phyloP scores from a whole-genome alignment of 2,888 invertebrate species.

The Drosophila subquinaria region DNA sequence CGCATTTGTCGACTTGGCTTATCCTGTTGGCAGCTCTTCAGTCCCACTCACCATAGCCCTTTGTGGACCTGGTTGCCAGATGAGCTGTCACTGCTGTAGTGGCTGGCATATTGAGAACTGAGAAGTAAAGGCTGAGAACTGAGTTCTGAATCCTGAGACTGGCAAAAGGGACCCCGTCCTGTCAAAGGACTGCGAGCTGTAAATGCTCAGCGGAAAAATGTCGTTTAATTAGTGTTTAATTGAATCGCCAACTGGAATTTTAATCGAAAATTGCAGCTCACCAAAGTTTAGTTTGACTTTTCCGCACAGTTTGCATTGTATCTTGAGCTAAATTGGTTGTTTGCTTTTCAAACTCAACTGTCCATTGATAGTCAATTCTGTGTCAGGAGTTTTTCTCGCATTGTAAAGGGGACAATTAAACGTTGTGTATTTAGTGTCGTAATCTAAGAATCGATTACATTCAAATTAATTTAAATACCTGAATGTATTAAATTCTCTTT shows the following conservation, averaged over 20 bases:
- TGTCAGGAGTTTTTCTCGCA: slow-evolving; percentile 17
- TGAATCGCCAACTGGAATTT: slow-evolving; percentile 80
- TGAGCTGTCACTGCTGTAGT: slow-evolving; percentile 31
- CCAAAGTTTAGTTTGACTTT: slow-evolving; percentile 62
- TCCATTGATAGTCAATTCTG: slow-evolving; percentile 53
- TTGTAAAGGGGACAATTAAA: slow-evolving; percentile 39
- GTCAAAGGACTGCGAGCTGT: slow-evolving; percentile 59
- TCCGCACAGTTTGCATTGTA: slow-evolving; percentile 74
- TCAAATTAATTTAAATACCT: neutral
- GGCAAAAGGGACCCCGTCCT: slow-evolving; percentile 17
- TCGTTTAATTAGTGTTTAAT: slow-evolving; percentile 79
- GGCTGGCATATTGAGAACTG: slow-evolving; percentile 23
- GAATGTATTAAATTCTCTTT: neutral
- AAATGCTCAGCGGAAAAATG: slow-evolving; percentile 63
- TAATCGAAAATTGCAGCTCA: slow-evolving; percentile 73
- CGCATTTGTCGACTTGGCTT: slow-evolving; percentile 73
- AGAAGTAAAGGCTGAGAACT: slow-evolving; percentile 2
- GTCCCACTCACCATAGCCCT: slow-evolving; percentile 26
- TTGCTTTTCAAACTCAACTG: slow-evolving; percentile 60
- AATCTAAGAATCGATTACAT: slow-evolving; percentile 10
- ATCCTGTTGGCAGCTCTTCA: slow-evolving; percentile 57
- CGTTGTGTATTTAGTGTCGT: slow-evolving; percentile 43
- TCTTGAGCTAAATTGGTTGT: slow-evolving; percentile 67
- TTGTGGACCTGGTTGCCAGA: slow-evolving; percentile 41
- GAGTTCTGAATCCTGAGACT: slow-evolving; percentile 19